phyloP scores from a whole-genome alignment of 2,113 vertebrate genomes.

The Mola mola region DNA sequence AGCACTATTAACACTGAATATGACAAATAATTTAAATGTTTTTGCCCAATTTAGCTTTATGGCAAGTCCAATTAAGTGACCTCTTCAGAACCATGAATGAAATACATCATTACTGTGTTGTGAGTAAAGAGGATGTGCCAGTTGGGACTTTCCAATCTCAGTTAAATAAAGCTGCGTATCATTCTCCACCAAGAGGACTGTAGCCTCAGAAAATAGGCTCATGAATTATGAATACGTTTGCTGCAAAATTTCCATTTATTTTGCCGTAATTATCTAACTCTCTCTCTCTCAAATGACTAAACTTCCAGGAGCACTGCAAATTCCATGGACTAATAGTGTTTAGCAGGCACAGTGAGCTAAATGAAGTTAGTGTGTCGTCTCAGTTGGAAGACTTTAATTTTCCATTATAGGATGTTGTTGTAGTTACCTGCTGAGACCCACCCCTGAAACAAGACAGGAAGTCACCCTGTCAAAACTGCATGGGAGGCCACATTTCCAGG shows the following conservation, averaged over 20 bases:
- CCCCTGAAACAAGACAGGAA: slow-evolving; percentile 58
- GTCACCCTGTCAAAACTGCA: slow-evolving; percentile 41
- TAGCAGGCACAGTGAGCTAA: slow-evolving; percentile 67
- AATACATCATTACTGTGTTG: slow-evolving; percentile 15
- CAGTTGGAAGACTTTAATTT: slow-evolving; percentile 82
- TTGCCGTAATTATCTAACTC: slow-evolving; percentile 58
- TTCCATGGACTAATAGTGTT: slow-evolving; percentile 71
- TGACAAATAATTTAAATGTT: too few species aligned
- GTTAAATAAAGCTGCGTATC: slow-evolving; percentile 41
- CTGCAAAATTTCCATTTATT: slow-evolving; percentile 64
- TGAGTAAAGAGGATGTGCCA: slow-evolving; percentile 19
- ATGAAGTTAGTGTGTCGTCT: slow-evolving; percentile 63
- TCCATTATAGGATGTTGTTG: slow-evolving; percentile 78
- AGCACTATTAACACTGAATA: too few species aligned
- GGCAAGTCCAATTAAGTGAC: too few species aligned
- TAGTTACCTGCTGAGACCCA: slow-evolving; percentile 76
- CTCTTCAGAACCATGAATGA: too few species aligned
- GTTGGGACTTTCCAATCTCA: slow-evolving; percentile 25
- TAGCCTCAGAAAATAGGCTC: slow-evolving; percentile 26
- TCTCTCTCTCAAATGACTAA: slow-evolving; percentile 40
- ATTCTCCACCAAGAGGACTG: slow-evolving; percentile 35
- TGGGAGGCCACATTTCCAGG: slow-evolving; percentile 38
- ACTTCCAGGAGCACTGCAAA: slow-evolving; percentile 54
- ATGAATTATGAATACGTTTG: slow-evolving; percentile 61
- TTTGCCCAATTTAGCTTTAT: too few species aligned